Evolutionary conservation across 2,797 vertebrate genomes (phyloP), one percentile per base, ranked within the genome.

Genomic region (Schizopygopsis malacanthus): DNA sequence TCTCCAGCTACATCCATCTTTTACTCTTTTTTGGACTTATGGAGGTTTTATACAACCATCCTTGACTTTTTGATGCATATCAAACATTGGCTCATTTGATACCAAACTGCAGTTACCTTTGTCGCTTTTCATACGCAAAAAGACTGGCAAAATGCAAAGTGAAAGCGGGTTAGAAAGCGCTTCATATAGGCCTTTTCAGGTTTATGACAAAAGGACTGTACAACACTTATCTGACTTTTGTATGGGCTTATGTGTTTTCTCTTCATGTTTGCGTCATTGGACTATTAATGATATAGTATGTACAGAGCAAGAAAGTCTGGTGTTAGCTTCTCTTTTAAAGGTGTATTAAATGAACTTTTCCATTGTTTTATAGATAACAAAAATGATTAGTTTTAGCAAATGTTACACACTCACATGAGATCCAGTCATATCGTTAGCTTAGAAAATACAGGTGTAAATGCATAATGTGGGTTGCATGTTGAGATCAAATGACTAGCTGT

Each of bases 181-280:
- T n/a, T 73, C 37, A 59, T 82, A 22, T 37, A 65, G 43, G 54
- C 43, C 79, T 82, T 72, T 75, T 82, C 20, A 43, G 73, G 52
- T 85, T 61, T 77, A 79, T 72, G 69, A 79, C 45, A 45, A 77
- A 77, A 63, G 1, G 39, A 73, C 20, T 79, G 54, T 82, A 37
- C 45, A 71, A 65, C 69, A 67, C 22, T 39, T 75, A 85, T 89
- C 76, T 78, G 78, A 82, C 45, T 84, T 79, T 89, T 87, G 43
- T 81, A 76, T 6, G 28, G 33, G 59, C 37, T 45, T 67, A 37
- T 80, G 59, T 67, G 69, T 67, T 88, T 82, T 76, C 15, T 87
- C 52, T 47, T 77, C 37, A 28, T 56, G 63, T 84, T 79, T 41
- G 25, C 8, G n/a, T 78, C n/a, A 61, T 73, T 73, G 37, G 47